These are phyloP conservation scores for Chelon labrosus DNA, from an alignment of 2,797 vertebrate species.

Conservation along the genomic window DNA sequence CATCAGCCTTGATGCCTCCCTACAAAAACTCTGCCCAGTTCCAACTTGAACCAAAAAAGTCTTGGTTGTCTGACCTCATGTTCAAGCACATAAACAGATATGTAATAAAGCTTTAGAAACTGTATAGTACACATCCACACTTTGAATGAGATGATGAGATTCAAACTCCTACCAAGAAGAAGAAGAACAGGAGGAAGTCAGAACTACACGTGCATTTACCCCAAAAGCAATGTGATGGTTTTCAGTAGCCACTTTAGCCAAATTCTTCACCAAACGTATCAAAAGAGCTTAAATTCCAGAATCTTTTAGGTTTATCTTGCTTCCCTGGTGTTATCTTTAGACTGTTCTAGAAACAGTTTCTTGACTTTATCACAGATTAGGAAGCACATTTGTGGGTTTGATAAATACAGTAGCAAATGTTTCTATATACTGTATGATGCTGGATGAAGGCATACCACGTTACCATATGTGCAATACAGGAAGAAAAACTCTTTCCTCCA, in stretches of 20 bases:
- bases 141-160: not conserved
- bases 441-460: not conserved
- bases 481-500: not conserved
- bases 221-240: not conserved
- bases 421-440: not conserved
- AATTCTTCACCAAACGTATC: not conserved
- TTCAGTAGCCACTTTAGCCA: too few relatives aligned
- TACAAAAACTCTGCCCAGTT: not conserved
- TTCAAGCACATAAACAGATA: constrained; percentile 40
- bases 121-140: too few relatives aligned
- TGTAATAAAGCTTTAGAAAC: not conserved
- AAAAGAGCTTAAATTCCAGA: not conserved
- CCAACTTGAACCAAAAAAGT: constrained; percentile 5
- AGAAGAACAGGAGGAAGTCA: not conserved
- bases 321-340: not conserved
- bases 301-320: not conserved
- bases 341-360: not conserved
- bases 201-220: not conserved
- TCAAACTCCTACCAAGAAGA: not conserved
- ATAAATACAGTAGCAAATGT: too few relatives aligned
- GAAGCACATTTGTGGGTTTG: too few relatives aligned
- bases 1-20: constrained; percentile 13
- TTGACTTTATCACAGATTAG: too few relatives aligned
- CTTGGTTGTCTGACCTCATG: constrained; percentile 8
- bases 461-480: not conserved